These are phyloP conservation scores for Pyralis farinalis DNA, from an alignment of 2,888 invertebrate genomes.

Conservation along the genomic window DNA sequence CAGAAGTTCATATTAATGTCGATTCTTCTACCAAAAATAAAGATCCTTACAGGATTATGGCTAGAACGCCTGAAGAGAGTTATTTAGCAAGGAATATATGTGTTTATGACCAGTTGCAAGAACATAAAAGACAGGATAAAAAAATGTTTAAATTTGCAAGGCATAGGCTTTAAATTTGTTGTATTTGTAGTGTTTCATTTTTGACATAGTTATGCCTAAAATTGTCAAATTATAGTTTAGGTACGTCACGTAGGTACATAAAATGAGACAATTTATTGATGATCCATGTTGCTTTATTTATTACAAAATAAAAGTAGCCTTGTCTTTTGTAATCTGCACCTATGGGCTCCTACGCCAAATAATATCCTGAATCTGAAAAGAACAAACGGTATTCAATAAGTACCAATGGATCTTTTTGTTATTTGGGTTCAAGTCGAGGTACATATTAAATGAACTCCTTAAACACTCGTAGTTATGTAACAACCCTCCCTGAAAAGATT, in stretches of 20 bases:
- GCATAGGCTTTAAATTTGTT: conserved; percentile 40
- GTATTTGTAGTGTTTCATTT: neutral
- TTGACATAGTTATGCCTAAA: too few relatives aligned
- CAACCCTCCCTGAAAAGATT: too few relatives aligned
- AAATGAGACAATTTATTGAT: too few relatives aligned
- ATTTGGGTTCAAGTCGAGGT: too few relatives aligned
- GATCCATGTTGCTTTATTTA: too few relatives aligned
- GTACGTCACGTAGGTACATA: too few relatives aligned
- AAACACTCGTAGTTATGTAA: too few relatives aligned
- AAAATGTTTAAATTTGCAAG: conserved; percentile 68
- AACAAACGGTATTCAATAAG: conserved; percentile 13
- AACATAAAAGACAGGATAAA: conserved; percentile 66
- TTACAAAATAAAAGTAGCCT: too few relatives aligned
- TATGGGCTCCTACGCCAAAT: conserved; percentile 21
- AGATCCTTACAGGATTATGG: conserved; percentile 18
- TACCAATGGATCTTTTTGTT: too few relatives aligned
- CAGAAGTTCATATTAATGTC: conserved; percentile 17
- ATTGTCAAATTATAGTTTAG: too few relatives aligned
- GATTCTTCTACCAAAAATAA: conserved; percentile 17
- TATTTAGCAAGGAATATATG: conserved; percentile 35
- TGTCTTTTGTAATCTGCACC: neutral
- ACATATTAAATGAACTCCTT: too few relatives aligned
- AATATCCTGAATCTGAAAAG: conserved; percentile 35
- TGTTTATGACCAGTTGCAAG: conserved; percentile 35
- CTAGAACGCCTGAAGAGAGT: conserved; percentile 22